A percentile compares a stretch with the other conserved stretches of the same genome.
Conservation (phyloP, 2,797 vertebrate species). For the Thripadectes ignobilis region DNA sequence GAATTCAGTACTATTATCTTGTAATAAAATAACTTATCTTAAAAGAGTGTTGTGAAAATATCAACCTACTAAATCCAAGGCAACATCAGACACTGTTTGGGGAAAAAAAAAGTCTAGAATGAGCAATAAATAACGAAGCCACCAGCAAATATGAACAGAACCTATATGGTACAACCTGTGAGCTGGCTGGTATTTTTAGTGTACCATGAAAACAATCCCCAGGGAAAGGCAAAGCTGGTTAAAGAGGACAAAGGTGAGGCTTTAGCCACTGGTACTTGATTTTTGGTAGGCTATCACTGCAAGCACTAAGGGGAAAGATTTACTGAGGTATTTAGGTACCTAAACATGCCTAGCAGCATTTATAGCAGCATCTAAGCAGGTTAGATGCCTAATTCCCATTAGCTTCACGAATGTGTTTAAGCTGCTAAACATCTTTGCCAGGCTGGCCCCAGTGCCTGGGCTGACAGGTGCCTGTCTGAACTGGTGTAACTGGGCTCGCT, state of each 20-base stretch:
- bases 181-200: background rate
- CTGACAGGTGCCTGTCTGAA: background rate
- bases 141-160: background rate
- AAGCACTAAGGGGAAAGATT: constrained; percentile 22
- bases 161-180: background rate
- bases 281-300: background rate
- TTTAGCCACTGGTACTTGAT: background rate
- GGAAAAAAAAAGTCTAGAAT: background rate
- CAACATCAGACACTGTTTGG: background rate
- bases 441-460: background rate
- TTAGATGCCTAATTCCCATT: constrained; percentile 64
- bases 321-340: constrained; percentile 52
- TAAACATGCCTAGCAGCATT: constrained; percentile 56
- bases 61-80: background rate
- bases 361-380: constrained; percentile 64
- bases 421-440: constrained; percentile 27
- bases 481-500: background rate
- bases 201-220: background rate
- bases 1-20: background rate
- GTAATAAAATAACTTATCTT: background rate
- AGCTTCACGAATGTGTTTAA: constrained; percentile 39
- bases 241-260: constrained; percentile 1
- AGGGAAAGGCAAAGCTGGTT: constrained; percentile 42
- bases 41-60: background rate
- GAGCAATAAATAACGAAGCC: background rate